Evolutionary conservation across 1,140 invertebrate species (phyloP).

Genomic region (Cephus cinctus): DNA sequence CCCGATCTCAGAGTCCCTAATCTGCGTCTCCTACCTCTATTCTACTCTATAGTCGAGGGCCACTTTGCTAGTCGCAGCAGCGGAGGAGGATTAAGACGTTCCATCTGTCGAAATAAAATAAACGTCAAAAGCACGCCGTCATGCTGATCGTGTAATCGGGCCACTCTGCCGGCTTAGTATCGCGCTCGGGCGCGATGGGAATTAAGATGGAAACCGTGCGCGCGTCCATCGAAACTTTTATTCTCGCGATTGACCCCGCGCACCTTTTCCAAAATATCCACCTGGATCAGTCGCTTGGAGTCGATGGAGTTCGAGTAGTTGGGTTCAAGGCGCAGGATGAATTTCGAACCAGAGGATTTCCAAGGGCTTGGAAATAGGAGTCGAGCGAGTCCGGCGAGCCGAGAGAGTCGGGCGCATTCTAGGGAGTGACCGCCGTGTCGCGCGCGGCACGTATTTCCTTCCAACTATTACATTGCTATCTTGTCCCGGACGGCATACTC

Average conservation of each 20-base stretch:
- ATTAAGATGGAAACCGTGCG: conserved; percentile 25
- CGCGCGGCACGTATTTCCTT: conserved; percentile 16
- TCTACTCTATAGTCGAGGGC: too few species aligned
- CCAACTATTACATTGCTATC: too few species aligned
- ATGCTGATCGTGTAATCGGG: conserved; percentile 24
- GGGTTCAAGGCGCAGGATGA: too few species aligned
- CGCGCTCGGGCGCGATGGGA: conserved; percentile 24
- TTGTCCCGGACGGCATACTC: conserved; percentile 13
- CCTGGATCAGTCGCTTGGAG: too few species aligned
- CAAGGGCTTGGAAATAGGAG: too few species aligned
- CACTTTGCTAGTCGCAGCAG: neutral
- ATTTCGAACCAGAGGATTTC: too few species aligned
- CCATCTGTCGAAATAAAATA: neutral
- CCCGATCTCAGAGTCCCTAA: neutral
- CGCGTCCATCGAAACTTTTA: neutral
- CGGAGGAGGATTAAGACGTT: conserved; percentile 9
- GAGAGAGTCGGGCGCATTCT: neutral
- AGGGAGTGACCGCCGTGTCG: conserved; percentile 2
- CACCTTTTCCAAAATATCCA: too few species aligned
- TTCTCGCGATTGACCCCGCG: too few species aligned
- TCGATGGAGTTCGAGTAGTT: too few species aligned
- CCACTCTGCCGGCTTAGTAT: conserved; percentile 34
- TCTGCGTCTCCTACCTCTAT: too few species aligned
- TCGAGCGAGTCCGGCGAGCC: too few species aligned
- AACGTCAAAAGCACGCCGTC: conserved; percentile 15